These are phyloP conservation scores for Chloroceryle amazona DNA, from an alignment of 2,797 vertebrate genomes.

Conservation along the genomic window DNA sequence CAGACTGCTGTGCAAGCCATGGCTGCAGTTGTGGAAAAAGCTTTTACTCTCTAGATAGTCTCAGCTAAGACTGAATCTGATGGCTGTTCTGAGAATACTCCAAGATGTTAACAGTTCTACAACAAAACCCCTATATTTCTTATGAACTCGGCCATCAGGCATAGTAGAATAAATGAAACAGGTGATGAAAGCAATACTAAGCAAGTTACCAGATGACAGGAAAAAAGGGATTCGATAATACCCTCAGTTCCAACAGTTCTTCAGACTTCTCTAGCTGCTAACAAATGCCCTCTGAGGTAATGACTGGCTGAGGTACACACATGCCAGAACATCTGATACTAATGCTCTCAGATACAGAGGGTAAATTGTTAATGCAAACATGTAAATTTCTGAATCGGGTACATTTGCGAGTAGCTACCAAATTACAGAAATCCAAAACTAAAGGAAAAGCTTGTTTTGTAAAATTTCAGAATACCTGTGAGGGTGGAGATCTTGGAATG, in stretches of 20 bases:
- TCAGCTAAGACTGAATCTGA: background rate
- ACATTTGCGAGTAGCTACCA: background rate
- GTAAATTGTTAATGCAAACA: background rate
- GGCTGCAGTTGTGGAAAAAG: background rate
- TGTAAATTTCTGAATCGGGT: background rate
- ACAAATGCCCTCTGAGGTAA: background rate
- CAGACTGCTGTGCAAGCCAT: background rate
- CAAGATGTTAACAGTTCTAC: background rate
- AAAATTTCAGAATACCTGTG: background rate
- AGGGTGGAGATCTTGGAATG: background rate
- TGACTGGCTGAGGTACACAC: background rate
- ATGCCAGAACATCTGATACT: background rate
- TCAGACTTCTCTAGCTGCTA: background rate
- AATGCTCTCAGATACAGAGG: background rate
- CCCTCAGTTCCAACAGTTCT: background rate
- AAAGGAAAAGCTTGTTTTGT: background rate
- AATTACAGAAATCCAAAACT: background rate
- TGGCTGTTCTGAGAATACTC: conserved; percentile 1
- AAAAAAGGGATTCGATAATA: background rate
- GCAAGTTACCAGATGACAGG: background rate
- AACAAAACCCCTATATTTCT: background rate
- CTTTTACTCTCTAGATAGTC: background rate
- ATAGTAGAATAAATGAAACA: background rate
- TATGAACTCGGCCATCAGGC: background rate
- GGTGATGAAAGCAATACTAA: background rate